Percentiles rank a stretch among this genome's conserved stretches.
phyloP scores from a whole-genome alignment of 2,888 invertebrate species.

The Spicauda simplicius region DNA sequence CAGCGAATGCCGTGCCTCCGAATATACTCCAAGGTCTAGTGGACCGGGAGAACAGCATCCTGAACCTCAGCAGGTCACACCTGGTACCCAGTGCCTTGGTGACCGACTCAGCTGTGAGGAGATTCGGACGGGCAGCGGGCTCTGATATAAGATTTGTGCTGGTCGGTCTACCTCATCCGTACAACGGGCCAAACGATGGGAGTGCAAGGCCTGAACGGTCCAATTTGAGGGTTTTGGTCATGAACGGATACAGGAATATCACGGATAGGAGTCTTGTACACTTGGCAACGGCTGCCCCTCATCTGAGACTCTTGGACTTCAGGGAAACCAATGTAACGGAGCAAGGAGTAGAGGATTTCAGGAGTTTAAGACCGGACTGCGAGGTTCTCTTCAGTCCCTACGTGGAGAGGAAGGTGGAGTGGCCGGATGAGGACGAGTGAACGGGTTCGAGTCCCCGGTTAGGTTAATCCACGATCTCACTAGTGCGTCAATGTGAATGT shows the following conservation, averaged over 20 bases:
- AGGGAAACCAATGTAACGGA: slow-evolving; percentile 87
- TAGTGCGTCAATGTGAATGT: neutral
- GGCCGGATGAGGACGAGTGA: slow-evolving; percentile 12
- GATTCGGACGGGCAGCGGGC: slow-evolving; percentile 65
- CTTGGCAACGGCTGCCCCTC: slow-evolving; percentile 85
- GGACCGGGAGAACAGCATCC: slow-evolving; percentile 37
- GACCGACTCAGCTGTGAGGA: slow-evolving; percentile 61
- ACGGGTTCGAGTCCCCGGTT: neutral
- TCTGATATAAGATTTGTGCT: slow-evolving; percentile 63
- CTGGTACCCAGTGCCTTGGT: slow-evolving; percentile 55
- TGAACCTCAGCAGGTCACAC: slow-evolving; percentile 42
- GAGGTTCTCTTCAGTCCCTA: slow-evolving; percentile 61
- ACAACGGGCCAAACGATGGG: slow-evolving; percentile 36
- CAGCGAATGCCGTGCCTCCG: slow-evolving; percentile 33
- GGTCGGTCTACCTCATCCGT: slow-evolving; percentile 52
- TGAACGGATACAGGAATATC: slow-evolving; percentile 86
- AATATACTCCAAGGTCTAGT: slow-evolving; percentile 12
- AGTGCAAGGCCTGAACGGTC: slow-evolving; percentile 67
- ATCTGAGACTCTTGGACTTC: slow-evolving; percentile 86
- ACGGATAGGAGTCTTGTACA: slow-evolving; percentile 87
- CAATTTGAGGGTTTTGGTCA: slow-evolving; percentile 75
- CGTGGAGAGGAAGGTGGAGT: slow-evolving; percentile 32
- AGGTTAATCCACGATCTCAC: neutral
- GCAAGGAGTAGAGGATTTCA: slow-evolving; percentile 86
- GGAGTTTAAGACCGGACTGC: slow-evolving; percentile 84